Base-by-base conservation (phyloP, 1,140 invertebrate genomes). In the Dendroctonus valens region DNA sequence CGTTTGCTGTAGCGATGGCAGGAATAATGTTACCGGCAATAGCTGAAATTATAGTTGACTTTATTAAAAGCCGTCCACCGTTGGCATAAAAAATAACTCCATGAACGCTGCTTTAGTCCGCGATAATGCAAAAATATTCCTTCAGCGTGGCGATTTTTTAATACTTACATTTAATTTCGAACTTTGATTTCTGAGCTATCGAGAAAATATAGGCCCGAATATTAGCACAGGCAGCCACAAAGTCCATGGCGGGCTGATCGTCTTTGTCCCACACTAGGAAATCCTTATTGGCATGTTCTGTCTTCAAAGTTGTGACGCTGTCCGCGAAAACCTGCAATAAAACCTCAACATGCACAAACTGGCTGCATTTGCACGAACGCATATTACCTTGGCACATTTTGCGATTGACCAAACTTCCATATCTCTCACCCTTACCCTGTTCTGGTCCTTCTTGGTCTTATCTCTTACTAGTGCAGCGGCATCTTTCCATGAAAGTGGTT, bases 11-110 rank as follows among this genome's bases (percentile, higher is more conserved):
- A 0, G 97, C 97, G 76, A 99, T 99, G 0, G 97, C 97, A 49
- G 97, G 97, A 74, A 99, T 97, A 67, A 99, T 99, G 73, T 93
- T 93, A 2, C 97, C 97, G 8, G 97, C 97, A 92, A 99, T 98
- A 38, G 97, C 93, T 95, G 78, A 69, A 80, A 79, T 46, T 9
- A 5, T 6, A 12, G 5, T 44, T 48, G 46, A 40, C 38, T 2
- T 39, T 46, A 46, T 14, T 9, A 0, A 26, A 26, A 26, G 26
- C 26, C 3, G 26, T 26, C 26, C 26, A 26, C 26, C 3, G 26
- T 26, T n/a, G n/a, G n/a, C n/a, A n/a, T n/a, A n/a, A n/a, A n/a
- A n/a, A n/a, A n/a, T n/a, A n/a, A n/a, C n/a, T n/a, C n/a, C n/a
- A n/a, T n/a, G n/a, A n/a, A n/a, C n/a, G n/a, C n/a, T n/a, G n/a